phyloP scores from a whole-genome alignment of 2,797 vertebrate species.

The Aselliscus stoliczkanus region DNA sequence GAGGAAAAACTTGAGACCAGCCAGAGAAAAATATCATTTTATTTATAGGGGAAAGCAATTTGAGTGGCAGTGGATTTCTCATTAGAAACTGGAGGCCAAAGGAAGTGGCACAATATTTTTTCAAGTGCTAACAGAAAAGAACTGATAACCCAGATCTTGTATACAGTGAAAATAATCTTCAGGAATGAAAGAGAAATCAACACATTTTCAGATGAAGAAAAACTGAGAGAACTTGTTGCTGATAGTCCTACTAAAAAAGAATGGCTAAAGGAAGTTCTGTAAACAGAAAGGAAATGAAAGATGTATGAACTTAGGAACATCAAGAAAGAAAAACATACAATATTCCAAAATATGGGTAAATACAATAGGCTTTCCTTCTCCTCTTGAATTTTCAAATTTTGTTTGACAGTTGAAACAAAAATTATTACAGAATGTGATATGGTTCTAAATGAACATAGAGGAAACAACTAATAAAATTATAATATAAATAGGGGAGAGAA shows the following conservation, averaged over 20 bases:
- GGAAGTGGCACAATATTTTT: not conserved
- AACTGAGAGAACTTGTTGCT: not conserved
- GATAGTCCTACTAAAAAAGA: not conserved
- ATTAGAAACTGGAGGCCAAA: not conserved
- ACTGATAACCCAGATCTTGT: not conserved
- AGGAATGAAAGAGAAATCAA: not conserved
- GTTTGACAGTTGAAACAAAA: not conserved
- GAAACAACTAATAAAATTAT: not conserved
- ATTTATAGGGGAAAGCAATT: not conserved
- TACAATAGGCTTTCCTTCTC: not conserved
- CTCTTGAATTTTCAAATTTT: not conserved
- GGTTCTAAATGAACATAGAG: not conserved
- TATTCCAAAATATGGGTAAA: not conserved
- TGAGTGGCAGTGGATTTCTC: not conserved
- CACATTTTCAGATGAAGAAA: not conserved
- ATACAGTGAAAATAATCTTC: not conserved
- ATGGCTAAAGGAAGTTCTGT: not conserved
- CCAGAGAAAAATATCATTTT: not conserved
- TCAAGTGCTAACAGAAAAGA: not conserved
- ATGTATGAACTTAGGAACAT: not conserved
- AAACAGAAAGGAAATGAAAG: not conserved
- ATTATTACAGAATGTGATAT: not conserved
- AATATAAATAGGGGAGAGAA: not conserved
- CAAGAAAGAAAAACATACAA: not conserved
- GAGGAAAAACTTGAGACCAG: not conserved